A percentile compares a stretch with the other conserved stretches of the same genome.
These are phyloP conservation scores for Oreonectes daqikongensis DNA, from an alignment of 2,797 vertebrate genomes.

Conservation along the genomic window DNA sequence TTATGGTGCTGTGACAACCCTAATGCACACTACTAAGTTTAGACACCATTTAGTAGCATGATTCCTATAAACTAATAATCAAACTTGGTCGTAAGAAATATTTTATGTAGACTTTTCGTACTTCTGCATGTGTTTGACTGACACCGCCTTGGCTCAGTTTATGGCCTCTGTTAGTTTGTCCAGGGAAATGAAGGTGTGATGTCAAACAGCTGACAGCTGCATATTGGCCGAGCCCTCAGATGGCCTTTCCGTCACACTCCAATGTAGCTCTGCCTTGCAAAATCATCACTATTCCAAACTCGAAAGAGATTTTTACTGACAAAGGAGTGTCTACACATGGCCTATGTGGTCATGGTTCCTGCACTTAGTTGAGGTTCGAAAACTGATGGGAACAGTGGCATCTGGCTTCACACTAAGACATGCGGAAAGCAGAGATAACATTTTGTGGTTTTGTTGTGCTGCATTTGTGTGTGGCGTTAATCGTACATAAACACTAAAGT, in stretches of 20 bases:
- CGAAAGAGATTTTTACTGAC: slow-evolving; percentile 14
- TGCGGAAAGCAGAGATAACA: too few species aligned
- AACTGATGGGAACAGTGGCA: slow-evolving; percentile 5
- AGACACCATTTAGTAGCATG: too few species aligned
- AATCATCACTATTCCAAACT: slow-evolving; percentile 36
- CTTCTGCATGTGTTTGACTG: not conserved
- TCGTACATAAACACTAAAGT: too few species aligned
- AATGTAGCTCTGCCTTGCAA: slow-evolving; percentile 16
- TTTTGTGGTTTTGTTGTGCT: too few species aligned
- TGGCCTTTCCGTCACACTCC: slow-evolving; percentile 18
- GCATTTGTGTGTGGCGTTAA: too few species aligned
- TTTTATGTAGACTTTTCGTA: too few species aligned
- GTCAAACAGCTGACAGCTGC: slow-evolving; percentile 28
- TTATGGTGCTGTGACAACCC: too few species aligned
- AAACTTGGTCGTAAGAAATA: too few species aligned
- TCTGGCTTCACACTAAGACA: slow-evolving; percentile 31
- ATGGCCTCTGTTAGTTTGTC: slow-evolving; percentile 13
- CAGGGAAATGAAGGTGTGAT: slow-evolving; percentile 34
- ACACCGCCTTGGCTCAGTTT: not conserved
- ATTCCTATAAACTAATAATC: too few species aligned
- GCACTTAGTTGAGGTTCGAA: slow-evolving; percentile 17
- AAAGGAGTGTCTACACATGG: slow-evolving; percentile 27
- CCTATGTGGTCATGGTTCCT: slow-evolving; percentile 24
- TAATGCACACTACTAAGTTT: too few species aligned
- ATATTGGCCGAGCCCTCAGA: slow-evolving; percentile 14